Evolutionary conservation across 2,888 invertebrate species (phyloP).

Genomic region (Xylota sylvarum): DNA sequence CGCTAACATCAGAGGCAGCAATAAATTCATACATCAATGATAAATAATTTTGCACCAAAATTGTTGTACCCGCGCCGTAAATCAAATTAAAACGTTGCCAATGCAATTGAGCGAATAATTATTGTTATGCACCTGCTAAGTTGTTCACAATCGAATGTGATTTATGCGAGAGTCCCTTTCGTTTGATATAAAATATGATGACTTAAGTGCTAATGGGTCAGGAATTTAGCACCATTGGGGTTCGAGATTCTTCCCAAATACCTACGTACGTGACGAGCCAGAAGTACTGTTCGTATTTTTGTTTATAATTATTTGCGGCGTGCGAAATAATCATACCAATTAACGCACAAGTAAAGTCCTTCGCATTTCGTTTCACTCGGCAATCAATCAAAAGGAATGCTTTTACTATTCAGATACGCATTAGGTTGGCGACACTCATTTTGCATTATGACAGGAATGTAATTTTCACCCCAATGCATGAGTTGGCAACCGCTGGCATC

Average conservation of each 20-base stretch:
- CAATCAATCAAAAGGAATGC: slow-evolving; percentile 34
- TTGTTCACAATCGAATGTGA: slow-evolving; percentile 63
- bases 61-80: slow-evolving; percentile 32
- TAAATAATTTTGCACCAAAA: slow-evolving; percentile 49
- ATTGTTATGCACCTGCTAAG: slow-evolving; percentile 70
- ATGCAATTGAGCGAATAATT: slow-evolving; percentile 65
- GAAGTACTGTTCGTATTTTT: neutral
- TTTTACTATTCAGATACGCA: slow-evolving; percentile 25
- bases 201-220: slow-evolving; percentile 35
- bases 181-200: slow-evolving; percentile 44
- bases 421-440: slow-evolving; percentile 20
- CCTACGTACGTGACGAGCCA: neutral
- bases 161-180: slow-evolving; percentile 41
- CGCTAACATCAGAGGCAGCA: slow-evolving; percentile 34
- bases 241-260: neutral
- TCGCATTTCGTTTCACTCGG: slow-evolving; percentile 21
- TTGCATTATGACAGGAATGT: slow-evolving; percentile 40
- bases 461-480: slow-evolving; percentile 28
- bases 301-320: slow-evolving; percentile 16
- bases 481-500: slow-evolving; percentile 26
- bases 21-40: slow-evolving; percentile 49
- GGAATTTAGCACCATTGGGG: slow-evolving; percentile 5
- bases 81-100: slow-evolving; percentile 45
- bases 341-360: slow-evolving; percentile 4
- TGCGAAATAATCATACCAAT: slow-evolving; percentile 7